A percentile compares a stretch with the other conserved stretches of the same genome.
phyloP scores from a whole-genome alignment of 2,113 vertebrate genomes.

The Coturnix japonica region DNA sequence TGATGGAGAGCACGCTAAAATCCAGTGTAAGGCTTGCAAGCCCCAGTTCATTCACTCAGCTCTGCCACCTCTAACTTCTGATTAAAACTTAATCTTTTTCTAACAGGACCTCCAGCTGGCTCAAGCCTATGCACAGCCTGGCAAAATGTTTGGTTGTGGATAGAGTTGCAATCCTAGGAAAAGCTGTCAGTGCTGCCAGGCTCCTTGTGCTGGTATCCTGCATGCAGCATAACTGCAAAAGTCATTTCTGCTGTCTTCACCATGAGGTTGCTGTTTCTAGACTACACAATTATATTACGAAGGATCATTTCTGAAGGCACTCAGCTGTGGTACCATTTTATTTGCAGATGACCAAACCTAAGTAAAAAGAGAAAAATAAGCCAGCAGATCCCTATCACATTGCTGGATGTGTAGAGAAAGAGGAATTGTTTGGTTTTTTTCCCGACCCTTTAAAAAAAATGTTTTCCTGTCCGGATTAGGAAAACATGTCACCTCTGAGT shows the following conservation, averaged over 20 bases:
- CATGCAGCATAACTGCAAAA: background rate
- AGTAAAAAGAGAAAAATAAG: background rate
- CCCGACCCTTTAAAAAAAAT: conserved; percentile 52
- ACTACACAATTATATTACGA: background rate
- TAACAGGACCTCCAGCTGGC: background rate
- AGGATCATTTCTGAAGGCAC: background rate
- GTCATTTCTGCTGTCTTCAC: background rate
- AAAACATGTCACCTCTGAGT: conserved; percentile 35
- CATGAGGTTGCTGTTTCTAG: background rate
- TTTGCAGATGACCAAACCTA: background rate
- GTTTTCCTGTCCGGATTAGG: conserved; percentile 28
- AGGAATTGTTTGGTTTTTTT: background rate
- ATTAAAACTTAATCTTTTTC: background rate
- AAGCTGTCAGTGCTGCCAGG: background rate
- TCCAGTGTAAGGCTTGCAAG: background rate
- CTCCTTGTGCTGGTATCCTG: background rate
- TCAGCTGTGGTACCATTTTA: background rate
- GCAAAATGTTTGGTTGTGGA: background rate
- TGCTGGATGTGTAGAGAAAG: background rate
- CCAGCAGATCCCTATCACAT: background rate
- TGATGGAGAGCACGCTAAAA: background rate
- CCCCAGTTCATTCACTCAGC: background rate
- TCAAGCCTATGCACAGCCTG: background rate
- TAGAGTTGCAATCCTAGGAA: background rate
- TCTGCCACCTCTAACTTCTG: conserved; percentile 11